Base-by-base conservation (phyloP, 2,888 invertebrate species). In the Cryptocheilus praepositus region DNA sequence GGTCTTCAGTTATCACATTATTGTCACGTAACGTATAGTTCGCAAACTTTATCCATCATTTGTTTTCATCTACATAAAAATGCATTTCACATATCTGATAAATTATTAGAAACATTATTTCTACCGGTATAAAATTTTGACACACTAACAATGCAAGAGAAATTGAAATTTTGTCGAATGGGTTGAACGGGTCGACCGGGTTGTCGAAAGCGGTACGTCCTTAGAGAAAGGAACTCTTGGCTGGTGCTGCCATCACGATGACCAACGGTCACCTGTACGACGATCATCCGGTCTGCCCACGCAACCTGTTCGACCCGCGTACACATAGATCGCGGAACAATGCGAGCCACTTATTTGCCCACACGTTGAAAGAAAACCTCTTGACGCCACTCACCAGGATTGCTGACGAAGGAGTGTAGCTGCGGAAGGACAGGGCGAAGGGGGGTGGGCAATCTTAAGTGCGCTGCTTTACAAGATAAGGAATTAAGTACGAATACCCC, bases 381-480 rank as follows among this genome's bases (percentile, higher is more conserved):
- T 55, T 11, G 28, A 4, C 13, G 18, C 13, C 13, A 18, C 16
- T 13, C 4, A 13, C 16, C 36, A 7, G 36, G 36, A 11, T 36
- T 36, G 36, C 36, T 36, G 36, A 25, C 25, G 51, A 18, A 53
- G 15, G 53, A 36, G 53, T 7, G 46, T 46, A 4, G 46, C 46
- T 4, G n/a, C 16, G 46, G 28, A 7, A 28, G 28, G 28, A 28
- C 28, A 28, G 43, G 45, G 67, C 53, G 45, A 58, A 45, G 54
- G 57, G 19, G 55, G 18, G 55, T n/a, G 46, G 68, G 80, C 85
- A 85, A 86, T 85, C 84, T 86, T 85, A 85, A 85, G 83, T 83
- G 83, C 84, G 80, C 79, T 82, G 82, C 82, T 84, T 83, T 83
- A 86, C 86, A 86, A 85, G 87, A 87, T 86, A 87, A 86, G 85